Conservation (phyloP, 2,797 vertebrate genomes). For the Microctenopoma lineatum region DNA sequence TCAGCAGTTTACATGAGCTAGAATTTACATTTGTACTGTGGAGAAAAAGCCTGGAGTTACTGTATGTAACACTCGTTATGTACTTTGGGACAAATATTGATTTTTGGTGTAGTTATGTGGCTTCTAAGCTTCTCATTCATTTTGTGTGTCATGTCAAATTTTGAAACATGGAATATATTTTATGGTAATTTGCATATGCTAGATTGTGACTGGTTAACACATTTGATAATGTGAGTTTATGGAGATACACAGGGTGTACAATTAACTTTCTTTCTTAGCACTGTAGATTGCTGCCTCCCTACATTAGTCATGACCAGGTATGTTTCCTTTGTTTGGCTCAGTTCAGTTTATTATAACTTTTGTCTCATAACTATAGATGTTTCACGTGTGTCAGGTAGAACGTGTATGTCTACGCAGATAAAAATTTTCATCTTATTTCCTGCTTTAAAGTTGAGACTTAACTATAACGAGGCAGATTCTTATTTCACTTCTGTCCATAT, state of each 20-base stretch:
- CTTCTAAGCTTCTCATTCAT: background rate
- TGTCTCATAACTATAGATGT: constrained; percentile 1
- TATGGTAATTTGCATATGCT: constrained; percentile 49
- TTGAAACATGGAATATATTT: constrained; percentile 15
- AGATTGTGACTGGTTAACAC: constrained; percentile 33
- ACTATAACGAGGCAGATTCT: background rate
- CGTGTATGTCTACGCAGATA: constrained; percentile 1
- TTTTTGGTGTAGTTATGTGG: constrained; percentile 18
- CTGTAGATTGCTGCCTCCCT: constrained; percentile 22
- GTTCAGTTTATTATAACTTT: background rate
- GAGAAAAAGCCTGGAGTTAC: constrained; percentile 18
- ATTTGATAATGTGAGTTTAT: constrained; percentile 5
- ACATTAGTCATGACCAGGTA: constrained; percentile 4
- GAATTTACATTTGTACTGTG: constrained; percentile 10
- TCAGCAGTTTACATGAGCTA: constrained; percentile 20
- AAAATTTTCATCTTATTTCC: background rate
- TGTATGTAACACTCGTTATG: constrained; percentile 33
- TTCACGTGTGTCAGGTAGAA: constrained; percentile 11
- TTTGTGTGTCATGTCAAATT: constrained; percentile 26
- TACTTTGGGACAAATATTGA: constrained; percentile 29
- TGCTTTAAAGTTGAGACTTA: constrained; percentile 6
- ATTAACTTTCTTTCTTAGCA: constrained; percentile 26
- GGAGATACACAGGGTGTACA: constrained; percentile 1
- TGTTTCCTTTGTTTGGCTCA: constrained; percentile 1
- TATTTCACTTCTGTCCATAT: background rate